These are phyloP conservation scores for Hylaeus volcanicus DNA, from an alignment of 1,140 invertebrate species.

Conservation along the genomic window DNA sequence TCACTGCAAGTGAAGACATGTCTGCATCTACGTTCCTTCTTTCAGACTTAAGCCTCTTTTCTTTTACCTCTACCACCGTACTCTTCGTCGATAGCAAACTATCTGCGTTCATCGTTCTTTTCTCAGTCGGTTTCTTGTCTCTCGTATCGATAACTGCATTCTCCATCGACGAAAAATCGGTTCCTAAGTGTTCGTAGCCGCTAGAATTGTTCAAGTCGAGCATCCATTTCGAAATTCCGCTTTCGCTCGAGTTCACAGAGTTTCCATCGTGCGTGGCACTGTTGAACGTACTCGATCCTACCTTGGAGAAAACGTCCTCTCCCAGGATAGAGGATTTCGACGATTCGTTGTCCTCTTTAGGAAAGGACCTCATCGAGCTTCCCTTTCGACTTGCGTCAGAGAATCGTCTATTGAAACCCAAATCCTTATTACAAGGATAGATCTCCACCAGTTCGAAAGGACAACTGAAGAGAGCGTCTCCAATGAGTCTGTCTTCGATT, in stretches of 20 bases:
- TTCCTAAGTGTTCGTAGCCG: neutral
- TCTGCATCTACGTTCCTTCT: too few relatives aligned
- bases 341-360: neutral
- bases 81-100: too few relatives aligned
- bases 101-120: too few relatives aligned
- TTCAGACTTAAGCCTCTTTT: too few relatives aligned
- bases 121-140: too few relatives aligned
- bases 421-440: conserved; percentile 2
- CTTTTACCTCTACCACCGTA: too few relatives aligned
- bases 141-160: neutral
- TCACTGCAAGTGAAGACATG: too few relatives aligned
- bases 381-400: neutral
- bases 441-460: conserved; percentile 26
- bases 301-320: neutral
- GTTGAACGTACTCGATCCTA: neutral
- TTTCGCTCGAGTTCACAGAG: neutral
- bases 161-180: neutral
- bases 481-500: neutral
- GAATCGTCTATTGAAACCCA: too few relatives aligned
- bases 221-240: neutral
- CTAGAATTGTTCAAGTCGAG: too few relatives aligned
- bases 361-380: neutral
- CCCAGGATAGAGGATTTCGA: neutral
- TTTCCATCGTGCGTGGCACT: neutral
- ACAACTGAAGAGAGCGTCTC: neutral